These are phyloP conservation scores for Enteromius mattozi DNA, from an alignment of 2,797 vertebrate genomes.

Conservation along the genomic window DNA sequence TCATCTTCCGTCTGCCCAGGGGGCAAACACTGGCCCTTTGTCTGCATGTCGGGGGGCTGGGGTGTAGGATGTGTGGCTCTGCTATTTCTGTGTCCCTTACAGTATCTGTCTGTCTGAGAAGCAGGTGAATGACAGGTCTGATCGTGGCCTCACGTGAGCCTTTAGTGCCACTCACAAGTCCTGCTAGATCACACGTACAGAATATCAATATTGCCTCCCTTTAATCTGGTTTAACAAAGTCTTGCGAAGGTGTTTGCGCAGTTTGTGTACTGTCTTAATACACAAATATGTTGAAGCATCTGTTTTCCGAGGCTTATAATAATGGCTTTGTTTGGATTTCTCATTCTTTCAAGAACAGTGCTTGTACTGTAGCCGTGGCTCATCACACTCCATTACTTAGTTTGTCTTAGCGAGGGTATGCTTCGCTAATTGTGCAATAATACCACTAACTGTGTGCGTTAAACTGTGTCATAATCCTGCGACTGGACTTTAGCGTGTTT, in stretches of 20 bases:
- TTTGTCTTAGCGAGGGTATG: slow-evolving; percentile 55
- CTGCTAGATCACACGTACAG: slow-evolving; percentile 1
- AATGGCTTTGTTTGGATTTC: slow-evolving; percentile 41
- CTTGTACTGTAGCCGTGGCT: slow-evolving; percentile 21
- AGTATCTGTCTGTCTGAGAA: slow-evolving; percentile 44
- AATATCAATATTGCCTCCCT: slow-evolving; percentile 22
- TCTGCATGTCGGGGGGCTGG: slow-evolving; percentile 66
- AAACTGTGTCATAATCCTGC: slow-evolving; percentile 64
- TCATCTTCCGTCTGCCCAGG: slow-evolving; percentile 73
- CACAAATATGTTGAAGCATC: neutral
- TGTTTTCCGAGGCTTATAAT: neutral
- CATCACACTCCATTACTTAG: slow-evolving; percentile 13
- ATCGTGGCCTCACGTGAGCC: slow-evolving; percentile 24
- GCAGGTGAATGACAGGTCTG: slow-evolving; percentile 40
- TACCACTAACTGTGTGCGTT: slow-evolving; percentile 60
- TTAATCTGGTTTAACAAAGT: slow-evolving; percentile 15
- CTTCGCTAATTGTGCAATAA: slow-evolving; percentile 59
- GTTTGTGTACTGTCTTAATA: slow-evolving; percentile 14
- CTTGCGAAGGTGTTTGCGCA: slow-evolving; percentile 27
- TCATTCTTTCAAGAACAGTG: slow-evolving; percentile 29
- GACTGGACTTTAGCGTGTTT: slow-evolving; percentile 71
- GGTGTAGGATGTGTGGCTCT: slow-evolving; percentile 35
- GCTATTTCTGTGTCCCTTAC: slow-evolving; percentile 50
- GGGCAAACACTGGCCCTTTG: slow-evolving; percentile 73
- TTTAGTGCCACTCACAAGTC: neutral